Base-by-base conservation (phyloP, 1,140 invertebrate species). In the Drosophila kikkawai region DNA sequence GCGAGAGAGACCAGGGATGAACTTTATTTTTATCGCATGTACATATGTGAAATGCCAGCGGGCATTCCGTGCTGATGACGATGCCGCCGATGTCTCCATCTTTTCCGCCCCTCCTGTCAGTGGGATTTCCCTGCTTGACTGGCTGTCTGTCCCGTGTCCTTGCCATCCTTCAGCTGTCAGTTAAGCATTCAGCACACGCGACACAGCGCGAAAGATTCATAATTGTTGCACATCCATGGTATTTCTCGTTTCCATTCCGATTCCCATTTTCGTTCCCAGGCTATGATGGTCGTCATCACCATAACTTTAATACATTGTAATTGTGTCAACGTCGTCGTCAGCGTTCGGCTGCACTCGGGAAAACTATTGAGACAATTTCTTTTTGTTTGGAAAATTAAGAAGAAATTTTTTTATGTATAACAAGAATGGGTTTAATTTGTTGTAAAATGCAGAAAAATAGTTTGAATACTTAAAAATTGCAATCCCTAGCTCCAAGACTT, bases 251-350 rank as follows among this genome's bases (percentile, higher is more conserved):
- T 32, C 26, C 61, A 64, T 44, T 61, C 36, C 15, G 57, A 75
- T 61, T 61, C n/a, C 53, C 34, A 58, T 64, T 37, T 44, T 48
- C 51, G 19, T 65, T 59, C 41, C 58, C 57, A 71, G 67, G 34
- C 17, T 67, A 76, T 56, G 39, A 45, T 32, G 42, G 68, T 74
- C 48, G 44, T 57, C 58, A 39, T 66, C 75, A 61, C 60, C 84
- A 81, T 81, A 88, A 74, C 85, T 88, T 88, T 90, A 88, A 90
- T 85, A 75, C 65, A 85, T 88, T 88, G 85, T 90, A 88, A 88
- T 90, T 85, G 80, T 88, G 78, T 90, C 85, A 90, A 37, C 81
- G 64, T 50, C 55, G 48, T 44, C 26, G 42, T 17, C 47, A 37
- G 26, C 22, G 15, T 37, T 55, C 7, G 13, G n/a, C 1, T 56